These are phyloP conservation scores for Mastomys natalensis DNA, from an alignment of 2,113 vertebrate genomes.

Conservation along the genomic window DNA sequence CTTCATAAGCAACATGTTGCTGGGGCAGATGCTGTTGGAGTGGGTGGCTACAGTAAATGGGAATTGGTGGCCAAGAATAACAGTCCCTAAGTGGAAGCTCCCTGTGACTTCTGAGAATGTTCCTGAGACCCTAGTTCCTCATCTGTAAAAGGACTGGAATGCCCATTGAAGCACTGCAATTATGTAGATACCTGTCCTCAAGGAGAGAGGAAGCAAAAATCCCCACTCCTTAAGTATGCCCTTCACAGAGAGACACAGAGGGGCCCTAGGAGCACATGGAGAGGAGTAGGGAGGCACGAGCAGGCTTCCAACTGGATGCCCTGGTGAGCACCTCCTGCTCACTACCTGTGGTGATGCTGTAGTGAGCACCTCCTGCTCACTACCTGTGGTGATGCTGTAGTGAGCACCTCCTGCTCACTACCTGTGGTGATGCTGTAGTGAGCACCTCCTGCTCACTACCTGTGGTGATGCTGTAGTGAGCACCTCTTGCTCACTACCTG, in stretches of 20 bases:
- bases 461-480: neutral
- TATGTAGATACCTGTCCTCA: neutral
- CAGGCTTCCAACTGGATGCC: neutral
- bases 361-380: neutral
- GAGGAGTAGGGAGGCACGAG: neutral
- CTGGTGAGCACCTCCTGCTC: neutral
- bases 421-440: neutral
- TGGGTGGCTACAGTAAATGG: neutral
- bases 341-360: neutral
- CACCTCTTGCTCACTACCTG: neutral
- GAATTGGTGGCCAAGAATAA: neutral
- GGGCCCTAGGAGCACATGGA: neutral
- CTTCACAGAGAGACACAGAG: neutral
- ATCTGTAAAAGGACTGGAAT: constrained; percentile 24
- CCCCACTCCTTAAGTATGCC: neutral
- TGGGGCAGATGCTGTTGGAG: neutral
- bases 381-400: neutral
- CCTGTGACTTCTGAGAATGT: neutral
- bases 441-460: neutral
- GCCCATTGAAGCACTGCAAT: constrained; percentile 17
- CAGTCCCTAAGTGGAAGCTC: neutral
- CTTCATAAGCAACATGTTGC: neutral
- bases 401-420: neutral
- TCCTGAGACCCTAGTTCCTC: neutral
- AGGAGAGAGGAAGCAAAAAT: neutral